A percentile compares a stretch with the other conserved stretches of the same genome.
phyloP scores from a whole-genome alignment of 2,888 invertebrate species.

The Cephus runcator region DNA sequence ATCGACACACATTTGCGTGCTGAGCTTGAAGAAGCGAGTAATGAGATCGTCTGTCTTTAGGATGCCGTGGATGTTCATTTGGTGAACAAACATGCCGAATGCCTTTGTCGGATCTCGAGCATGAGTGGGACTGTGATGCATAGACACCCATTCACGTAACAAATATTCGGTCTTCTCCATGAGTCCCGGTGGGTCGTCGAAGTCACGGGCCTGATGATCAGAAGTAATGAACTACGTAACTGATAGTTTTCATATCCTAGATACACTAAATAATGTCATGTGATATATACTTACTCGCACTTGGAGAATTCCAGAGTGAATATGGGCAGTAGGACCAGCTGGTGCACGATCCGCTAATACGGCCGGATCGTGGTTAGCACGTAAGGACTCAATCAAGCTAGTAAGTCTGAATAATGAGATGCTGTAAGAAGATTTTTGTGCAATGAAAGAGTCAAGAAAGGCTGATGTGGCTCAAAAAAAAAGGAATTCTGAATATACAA shows the following conservation, averaged over 20 bases:
- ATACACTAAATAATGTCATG: slow-evolving; percentile 28
- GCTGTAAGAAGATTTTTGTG: slow-evolving; percentile 34
- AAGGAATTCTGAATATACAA: background rate
- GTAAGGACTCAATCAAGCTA: slow-evolving; percentile 82
- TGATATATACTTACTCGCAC: slow-evolving; percentile 72
- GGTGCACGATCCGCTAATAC: slow-evolving; percentile 82
- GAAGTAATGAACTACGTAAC: background rate
- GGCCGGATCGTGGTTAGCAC: slow-evolving; percentile 79
- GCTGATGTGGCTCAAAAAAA: background rate
- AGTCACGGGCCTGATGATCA: slow-evolving; percentile 77
- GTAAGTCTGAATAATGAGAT: slow-evolving; percentile 69
- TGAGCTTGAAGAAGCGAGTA: slow-evolving; percentile 95
- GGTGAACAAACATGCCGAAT: slow-evolving; percentile 92
- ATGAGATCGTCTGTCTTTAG: slow-evolving; percentile 97
- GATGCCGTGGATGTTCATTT: slow-evolving; percentile 96
- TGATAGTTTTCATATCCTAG: background rate
- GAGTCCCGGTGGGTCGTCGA: slow-evolving; percentile 92
- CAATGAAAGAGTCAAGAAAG: background rate
- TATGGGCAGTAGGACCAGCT: slow-evolving; percentile 86
- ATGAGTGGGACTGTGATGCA: slow-evolving; percentile 84
- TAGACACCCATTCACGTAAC: slow-evolving; percentile 94
- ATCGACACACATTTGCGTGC: slow-evolving; percentile 96
- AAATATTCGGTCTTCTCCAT: slow-evolving; percentile 95
- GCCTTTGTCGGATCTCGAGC: slow-evolving; percentile 90
- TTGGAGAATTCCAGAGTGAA: slow-evolving; percentile 92